Evolutionary conservation across 2,888 invertebrate species (phyloP).

Genomic region (Lasioglossum lativentre): DNA sequence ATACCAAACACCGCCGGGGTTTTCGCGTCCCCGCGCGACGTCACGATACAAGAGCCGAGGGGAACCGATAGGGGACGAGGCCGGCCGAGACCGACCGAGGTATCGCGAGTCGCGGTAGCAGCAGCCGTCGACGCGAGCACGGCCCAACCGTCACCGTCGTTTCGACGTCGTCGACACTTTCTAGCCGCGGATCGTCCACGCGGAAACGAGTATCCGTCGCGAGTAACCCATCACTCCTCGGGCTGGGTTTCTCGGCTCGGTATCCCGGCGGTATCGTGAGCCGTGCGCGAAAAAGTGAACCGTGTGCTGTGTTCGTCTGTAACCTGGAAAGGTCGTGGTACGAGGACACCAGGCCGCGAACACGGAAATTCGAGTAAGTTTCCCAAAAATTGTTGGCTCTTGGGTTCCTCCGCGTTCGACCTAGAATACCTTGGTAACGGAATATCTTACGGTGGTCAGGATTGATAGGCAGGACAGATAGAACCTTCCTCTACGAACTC

Average conservation of each 20-base stretch:
- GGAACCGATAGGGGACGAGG: slow-evolving; percentile 69
- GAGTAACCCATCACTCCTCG: slow-evolving; percentile 13
- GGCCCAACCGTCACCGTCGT: slow-evolving; percentile 77
- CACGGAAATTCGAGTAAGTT: slow-evolving; percentile 54
- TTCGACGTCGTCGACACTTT: slow-evolving; percentile 77
- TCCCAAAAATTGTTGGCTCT: not conserved
- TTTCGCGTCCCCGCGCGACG: slow-evolving; percentile 73
- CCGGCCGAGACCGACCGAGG: slow-evolving; percentile 69
- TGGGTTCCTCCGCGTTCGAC: not conserved
- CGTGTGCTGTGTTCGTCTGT: slow-evolving; percentile 60
- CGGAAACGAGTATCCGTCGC: slow-evolving; percentile 51
- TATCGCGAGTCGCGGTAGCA: slow-evolving; percentile 70
- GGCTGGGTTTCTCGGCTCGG: slow-evolving; percentile 6
- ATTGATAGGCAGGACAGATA: too few species aligned
- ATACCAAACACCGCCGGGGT: slow-evolving; percentile 77
- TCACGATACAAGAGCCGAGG: slow-evolving; percentile 73
- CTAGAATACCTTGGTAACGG: too few species aligned
- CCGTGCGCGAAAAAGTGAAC: slow-evolving; percentile 64
- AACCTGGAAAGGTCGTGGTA: slow-evolving; percentile 40
- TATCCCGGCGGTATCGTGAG: slow-evolving; percentile 29
- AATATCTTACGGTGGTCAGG: too few species aligned
- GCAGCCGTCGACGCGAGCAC: slow-evolving; percentile 76
- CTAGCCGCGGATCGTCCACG: slow-evolving; percentile 69
- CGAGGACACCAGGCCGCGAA: slow-evolving; percentile 33
- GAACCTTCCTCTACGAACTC: not conserved